Base-by-base conservation (phyloP, 1,140 invertebrate genomes). In the Drosophila micromelanica region DNA sequence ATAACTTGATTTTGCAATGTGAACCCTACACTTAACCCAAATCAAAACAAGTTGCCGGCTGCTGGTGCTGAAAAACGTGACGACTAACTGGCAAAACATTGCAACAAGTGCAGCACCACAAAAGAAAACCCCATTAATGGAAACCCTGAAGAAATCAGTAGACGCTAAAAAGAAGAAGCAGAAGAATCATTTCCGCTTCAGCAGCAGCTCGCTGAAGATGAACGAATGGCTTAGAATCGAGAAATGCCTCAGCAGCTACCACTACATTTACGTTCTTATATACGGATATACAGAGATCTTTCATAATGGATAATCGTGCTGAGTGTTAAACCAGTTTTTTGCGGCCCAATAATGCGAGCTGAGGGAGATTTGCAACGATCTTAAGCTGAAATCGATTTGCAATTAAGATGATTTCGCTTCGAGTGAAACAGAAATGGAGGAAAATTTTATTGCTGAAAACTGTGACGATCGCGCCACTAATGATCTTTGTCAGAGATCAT, bases 321-420 rank as follows among this genome's bases (percentile, higher is more conserved):
- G 62, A 81, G 67, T 72, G 61, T 32, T 65, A 70, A 87, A 89
- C 82, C 76, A 79, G 84, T 87, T 87, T 87, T 76, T 68, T 73
- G 71, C 60, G 67, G 60, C 67, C 78, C 63, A 79, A 56, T 27
- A 27, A 27, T 27, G 48, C 67, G 46, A 3, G 17, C 42, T 49
- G 9, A 15, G 40, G 20, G 32, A 51, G 54, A 61, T 56, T 27
- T 42, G 38, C 56, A 7, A 49, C 59, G 72, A 68, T 60, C 20
- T 56, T 65, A 20, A 59, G 55, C 54, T 59, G 40, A 72, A 73
- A 72, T 87, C 78, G 73, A 89, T 87, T 87, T 79, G 84, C 79
- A 79, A 87, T 87, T 79, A 73, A 60, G 48, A 71, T 87, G 84
- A 87, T 87, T 87, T 87, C 79, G 87, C 81, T 87, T 89, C 72